Percentiles rank a stretch among this genome's conserved stretches.
Conservation (phyloP, 1,140 invertebrate species). For the Drosophila chauvacae region DNA sequence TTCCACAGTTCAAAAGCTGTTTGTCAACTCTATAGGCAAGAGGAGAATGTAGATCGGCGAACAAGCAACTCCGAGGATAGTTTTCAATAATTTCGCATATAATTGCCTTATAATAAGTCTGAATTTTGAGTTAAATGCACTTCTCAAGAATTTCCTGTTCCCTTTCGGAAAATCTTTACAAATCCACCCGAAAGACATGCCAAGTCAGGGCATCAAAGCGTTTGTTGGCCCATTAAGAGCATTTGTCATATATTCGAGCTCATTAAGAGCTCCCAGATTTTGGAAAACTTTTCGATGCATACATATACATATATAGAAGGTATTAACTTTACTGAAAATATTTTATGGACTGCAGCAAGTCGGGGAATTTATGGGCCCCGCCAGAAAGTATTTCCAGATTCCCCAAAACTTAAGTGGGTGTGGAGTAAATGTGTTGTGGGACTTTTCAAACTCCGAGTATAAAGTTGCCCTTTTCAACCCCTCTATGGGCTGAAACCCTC, state of each 20-base stretch:
- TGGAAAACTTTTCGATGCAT: conserved; percentile 36
- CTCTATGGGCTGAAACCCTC: conserved; percentile 4
- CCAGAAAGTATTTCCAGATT: conserved; percentile 36
- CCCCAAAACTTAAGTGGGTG: conserved; percentile 37
- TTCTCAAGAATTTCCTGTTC: conserved; percentile 10
- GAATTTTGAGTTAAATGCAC: conserved; percentile 20
- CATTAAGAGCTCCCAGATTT: conserved; percentile 51
- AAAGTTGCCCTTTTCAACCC: conserved; percentile 22
- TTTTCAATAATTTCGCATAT: conserved; percentile 34
- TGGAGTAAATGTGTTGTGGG: conserved; percentile 23
- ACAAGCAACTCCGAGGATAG: background rate
- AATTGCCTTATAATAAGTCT: conserved; percentile 25
- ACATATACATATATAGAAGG: conserved; percentile 26
- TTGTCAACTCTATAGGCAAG: conserved; percentile 32
- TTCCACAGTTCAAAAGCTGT: conserved; percentile 34
- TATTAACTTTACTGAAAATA: conserved; percentile 54
- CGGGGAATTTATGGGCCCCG: conserved; percentile 57
- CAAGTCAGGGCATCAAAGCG: conserved; percentile 45
- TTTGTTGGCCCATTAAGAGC: conserved; percentile 61
- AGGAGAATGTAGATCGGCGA: conserved; percentile 10
- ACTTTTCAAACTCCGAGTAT: conserved; percentile 8
- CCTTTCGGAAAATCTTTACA: conserved; percentile 40
- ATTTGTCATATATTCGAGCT: conserved; percentile 70
- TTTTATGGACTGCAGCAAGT: conserved; percentile 64
- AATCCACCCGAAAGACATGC: conserved; percentile 35